Evolutionary conservation across 2,113 vertebrate genomes (phyloP), one percentile per base, ranked within the genome.

Genomic region (Petrocephalus microphthalmus): DNA sequence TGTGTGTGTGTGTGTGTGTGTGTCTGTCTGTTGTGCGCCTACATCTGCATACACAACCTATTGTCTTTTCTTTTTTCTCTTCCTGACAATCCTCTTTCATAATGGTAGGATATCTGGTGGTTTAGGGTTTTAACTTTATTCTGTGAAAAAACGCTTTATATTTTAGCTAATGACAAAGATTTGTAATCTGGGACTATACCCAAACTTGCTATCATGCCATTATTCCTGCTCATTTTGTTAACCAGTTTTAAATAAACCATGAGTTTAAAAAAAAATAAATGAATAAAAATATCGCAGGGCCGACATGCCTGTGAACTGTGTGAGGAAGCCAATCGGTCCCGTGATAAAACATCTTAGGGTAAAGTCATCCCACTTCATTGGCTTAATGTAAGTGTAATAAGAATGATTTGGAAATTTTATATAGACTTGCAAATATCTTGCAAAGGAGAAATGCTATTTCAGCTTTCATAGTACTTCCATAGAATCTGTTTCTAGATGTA

Each of bases 331-430:
- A 88, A 52, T 64, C 22, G 49, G 54, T 71, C 37, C 51, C 47
- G n/a, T 81, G 22, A 67, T 67, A 84, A 84, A 47, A 49, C 82
- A 56, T 60, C 25, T 15, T 51, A 84, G 60, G 51, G 8, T 54
- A 57, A 74, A 84, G 17, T 67, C 42, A 57, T 37, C 56, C 42
- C 53, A 25, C 56, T 60, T 51, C 47, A 57, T 42, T 64, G n/a
- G 37, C 84, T 74, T 83, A 84, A 64, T 45, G 20, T 57, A 57
- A 57, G 29, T 88, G 22, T 60, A 88, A 84, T 60, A 84, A 74
- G 67, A 52, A 88, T n/a, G 53, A 88, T 88, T 53, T 88, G 78
- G 78, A 78, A 19, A 19, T 78, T 78, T 54, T 78, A 37, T 37
- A 33, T 78, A 78, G 13, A 54, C 53, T 49, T 49, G 47, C 7